Evolutionary conservation across 2,888 invertebrate species (phyloP), one percentile per base, ranked within the genome.

Genomic region (Drosophila suboccidentalis): DNA sequence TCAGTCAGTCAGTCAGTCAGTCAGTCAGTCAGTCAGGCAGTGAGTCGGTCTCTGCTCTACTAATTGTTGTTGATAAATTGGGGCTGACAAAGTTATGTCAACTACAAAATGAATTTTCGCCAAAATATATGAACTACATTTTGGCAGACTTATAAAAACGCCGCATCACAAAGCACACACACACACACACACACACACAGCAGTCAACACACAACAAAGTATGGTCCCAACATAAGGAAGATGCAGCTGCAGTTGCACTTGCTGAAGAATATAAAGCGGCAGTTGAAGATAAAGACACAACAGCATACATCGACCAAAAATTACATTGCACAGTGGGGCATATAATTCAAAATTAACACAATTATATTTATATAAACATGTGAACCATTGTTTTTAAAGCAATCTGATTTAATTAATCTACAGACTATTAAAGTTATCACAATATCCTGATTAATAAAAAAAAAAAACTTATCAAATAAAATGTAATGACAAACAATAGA

Each of bases 31-130:
- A 29, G 43, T 10, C 38, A 47, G 68, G n/a, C 29, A 46, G 72
- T 26, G 43, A 10, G 59, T 39, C 65, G n/a, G 49, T 10, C 51
- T 53, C 71, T 82, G 87, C 87, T 84, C 87, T 80, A 80, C 85
- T 88, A 86, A 88, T 86, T 86, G 88, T 86, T 86, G 86, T 88
- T 86, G 88, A 88, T 86, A 86, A 88, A 88, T 86, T 86, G 86
- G 78, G 74, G 75, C 82, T 86, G 86, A 86, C 86, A 86, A 86
- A 86, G 86, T 86, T 88, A 86, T 88, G 88, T 86, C 88, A 86
- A 86, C 88, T 86, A 86, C 84, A 85, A 85, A 85, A 85, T 77
- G 85, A 86, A 86, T 86, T 86, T 88, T 88, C 83, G 79, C 86
- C 81, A 82, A 82, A 85, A 78, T 85, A 82, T 85, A 87, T 84